Evolutionary conservation across 2,113 vertebrate species (phyloP), one percentile per base, ranked within the genome.

Genomic region (Prinia subflava): DNA sequence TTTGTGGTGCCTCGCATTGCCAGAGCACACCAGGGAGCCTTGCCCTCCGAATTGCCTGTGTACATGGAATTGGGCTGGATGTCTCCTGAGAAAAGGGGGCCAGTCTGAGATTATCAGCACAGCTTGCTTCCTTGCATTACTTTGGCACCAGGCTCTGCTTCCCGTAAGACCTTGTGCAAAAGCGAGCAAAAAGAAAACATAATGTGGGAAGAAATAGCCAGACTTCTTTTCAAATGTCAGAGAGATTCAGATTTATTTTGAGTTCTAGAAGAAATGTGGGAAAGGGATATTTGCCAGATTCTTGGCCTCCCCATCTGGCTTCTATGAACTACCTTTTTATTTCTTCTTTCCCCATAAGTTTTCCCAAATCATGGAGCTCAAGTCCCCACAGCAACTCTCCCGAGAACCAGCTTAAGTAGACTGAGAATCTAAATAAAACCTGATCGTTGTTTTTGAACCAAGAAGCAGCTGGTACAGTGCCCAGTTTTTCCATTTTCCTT

Each of bases 241-340:
- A 95, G 76, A 94, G 53, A 89, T 90, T 97, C 95, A 90, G 93
- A 95, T 96, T 96, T 97, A 97, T 97, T 96, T 94, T 95, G 93
- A 94, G 90, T 94, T 96, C 85, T 94, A 84, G 93, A 92, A 96
- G 88, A 96, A 93, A 94, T 94, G 80, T 93, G 90, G 93, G 83
- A 94, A 95, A 93, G 85, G 90, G 83, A 89, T 96, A 93, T 95
- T 95, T 96, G 95, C 92, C 92, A 96, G 86, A 84, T 95, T 92
- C 94, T 92, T 95, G 89, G 92, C 92, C 83, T 97, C 68, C 65
- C 93, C 92, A 93, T 97, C 94, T 97, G 94, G 92, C 93, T 97
- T 89, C 90, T 90, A 60, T 95, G 94, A 95, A 87, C 92, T 96
- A 90, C 95, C 85, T 96, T 95, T 95, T 92, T 92, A 91, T 96